phyloP scores from a whole-genome alignment of 2,113 vertebrate species.

The Tragelaphus buxtoni region DNA sequence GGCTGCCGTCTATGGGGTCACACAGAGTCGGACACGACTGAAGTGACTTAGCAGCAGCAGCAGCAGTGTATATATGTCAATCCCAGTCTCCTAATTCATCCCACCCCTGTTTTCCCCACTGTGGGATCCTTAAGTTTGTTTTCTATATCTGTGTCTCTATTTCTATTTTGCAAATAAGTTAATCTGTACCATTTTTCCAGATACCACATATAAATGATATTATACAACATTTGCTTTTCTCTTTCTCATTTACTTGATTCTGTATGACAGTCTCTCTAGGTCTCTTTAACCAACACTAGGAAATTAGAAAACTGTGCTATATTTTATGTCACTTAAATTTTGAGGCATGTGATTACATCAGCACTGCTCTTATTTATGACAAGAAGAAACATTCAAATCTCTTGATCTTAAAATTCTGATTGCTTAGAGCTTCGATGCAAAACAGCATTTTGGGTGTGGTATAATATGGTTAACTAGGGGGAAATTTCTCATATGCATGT shows the following conservation, averaged over 20 bases:
- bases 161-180: background rate
- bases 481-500: background rate
- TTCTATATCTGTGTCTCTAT: background rate
- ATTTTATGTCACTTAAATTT: background rate
- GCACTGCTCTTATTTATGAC: background rate
- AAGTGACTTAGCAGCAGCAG: too few relatives aligned
- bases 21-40: too few relatives aligned
- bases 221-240: background rate
- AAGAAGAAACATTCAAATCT: background rate
- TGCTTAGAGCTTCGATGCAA: background rate
- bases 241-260: background rate
- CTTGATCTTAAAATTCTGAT: background rate
- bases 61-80: background rate
- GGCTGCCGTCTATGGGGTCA: too few relatives aligned
- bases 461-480: background rate
- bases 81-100: background rate
- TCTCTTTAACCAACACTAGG: background rate
- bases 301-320: background rate
- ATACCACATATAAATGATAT: background rate
- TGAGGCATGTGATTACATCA: background rate
- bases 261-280: background rate
- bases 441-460: background rate
- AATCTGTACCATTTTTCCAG: background rate
- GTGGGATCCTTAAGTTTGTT: background rate
- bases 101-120: background rate